Conservation (phyloP, 1,140 invertebrate genomes). For the Drosophila baimaii region DNA sequence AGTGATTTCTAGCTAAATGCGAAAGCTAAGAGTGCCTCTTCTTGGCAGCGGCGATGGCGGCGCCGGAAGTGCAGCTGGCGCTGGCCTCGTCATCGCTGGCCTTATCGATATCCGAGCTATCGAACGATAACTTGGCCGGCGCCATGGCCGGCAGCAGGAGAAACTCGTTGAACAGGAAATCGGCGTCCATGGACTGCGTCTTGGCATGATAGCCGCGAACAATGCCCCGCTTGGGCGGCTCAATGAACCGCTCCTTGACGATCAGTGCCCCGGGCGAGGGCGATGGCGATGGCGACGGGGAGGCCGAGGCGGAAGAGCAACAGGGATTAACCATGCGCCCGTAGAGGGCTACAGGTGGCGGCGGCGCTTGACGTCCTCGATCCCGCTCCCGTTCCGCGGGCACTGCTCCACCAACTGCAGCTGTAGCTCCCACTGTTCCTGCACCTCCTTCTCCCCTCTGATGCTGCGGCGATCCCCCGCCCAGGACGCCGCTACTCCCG, state of each 20-base stretch:
- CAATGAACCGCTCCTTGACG: constrained; percentile 85
- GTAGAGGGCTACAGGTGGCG: constrained; percentile 9
- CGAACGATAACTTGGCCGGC: constrained; percentile 37
- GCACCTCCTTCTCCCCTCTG: constrained; percentile 11
- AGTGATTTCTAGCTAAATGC: neutral
- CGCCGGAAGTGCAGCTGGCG: neutral
- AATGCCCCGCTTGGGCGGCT: constrained; percentile 84
- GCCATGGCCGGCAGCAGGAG: constrained; percentile 64
- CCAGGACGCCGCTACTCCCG: constrained; percentile 27
- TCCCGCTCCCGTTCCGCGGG: neutral
- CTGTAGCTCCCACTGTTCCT: neutral
- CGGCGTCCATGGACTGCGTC: constrained; percentile 80
- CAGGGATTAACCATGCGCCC: constrained; percentile 26
- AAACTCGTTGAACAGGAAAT: constrained; percentile 81
- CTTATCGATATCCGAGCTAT: constrained; percentile 34
- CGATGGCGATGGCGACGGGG: constrained; percentile 20
- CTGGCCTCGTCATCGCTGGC: constrained; percentile 8
- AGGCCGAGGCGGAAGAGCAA: constrained; percentile 29
- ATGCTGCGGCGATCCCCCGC: constrained; percentile 55
- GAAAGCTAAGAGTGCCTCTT: constrained; percentile 14
- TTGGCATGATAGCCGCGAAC: constrained; percentile 85
- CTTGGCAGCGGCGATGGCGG: neutral
- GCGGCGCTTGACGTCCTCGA: neutral
- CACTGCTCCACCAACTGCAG: too few relatives aligned
- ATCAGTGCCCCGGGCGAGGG: constrained; percentile 82